phyloP scores from a whole-genome alignment of 2,888 invertebrate genomes.

The Sminthurides aquaticus region DNA sequence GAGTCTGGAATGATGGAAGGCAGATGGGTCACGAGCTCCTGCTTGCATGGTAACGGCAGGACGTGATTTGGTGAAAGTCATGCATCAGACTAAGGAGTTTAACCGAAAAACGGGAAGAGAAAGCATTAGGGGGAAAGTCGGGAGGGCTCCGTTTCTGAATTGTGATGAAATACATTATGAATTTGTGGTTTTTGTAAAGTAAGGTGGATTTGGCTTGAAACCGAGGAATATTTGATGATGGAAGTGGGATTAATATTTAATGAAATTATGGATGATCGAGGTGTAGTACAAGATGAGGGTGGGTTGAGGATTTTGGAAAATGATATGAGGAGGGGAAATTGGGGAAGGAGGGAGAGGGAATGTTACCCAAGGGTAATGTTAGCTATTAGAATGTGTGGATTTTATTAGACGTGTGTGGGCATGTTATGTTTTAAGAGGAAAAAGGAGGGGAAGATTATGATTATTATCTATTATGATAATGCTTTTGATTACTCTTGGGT shows the following conservation, averaged over 20 bases:
- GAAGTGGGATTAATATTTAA: background rate
- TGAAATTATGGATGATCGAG: background rate
- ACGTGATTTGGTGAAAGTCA: no score
- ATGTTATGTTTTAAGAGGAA: background rate
- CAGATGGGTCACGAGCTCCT: no score
- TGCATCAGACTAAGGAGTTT: no score
- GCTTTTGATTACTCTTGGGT: constrained; percentile 11
- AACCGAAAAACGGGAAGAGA: no score
- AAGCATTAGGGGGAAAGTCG: no score
- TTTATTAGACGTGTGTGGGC: background rate
- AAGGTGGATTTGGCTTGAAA: no score
- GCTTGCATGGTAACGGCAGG: no score
- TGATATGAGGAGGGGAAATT: background rate
- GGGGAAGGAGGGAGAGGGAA: no score
- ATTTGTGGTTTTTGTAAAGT: background rate
- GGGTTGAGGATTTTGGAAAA: background rate
- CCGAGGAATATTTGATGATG: background rate
- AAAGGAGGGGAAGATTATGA: background rate
- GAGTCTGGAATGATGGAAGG: no score
- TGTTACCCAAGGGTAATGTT: no score
- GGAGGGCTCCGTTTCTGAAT: no score
- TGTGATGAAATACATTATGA: background rate
- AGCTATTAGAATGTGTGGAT: background rate
- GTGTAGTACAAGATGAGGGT: background rate
- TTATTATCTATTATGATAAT: background rate